These are phyloP conservation scores for Enteromius fasciolatus DNA, from an alignment of 2,797 vertebrate genomes.

Conservation along the genomic window DNA sequence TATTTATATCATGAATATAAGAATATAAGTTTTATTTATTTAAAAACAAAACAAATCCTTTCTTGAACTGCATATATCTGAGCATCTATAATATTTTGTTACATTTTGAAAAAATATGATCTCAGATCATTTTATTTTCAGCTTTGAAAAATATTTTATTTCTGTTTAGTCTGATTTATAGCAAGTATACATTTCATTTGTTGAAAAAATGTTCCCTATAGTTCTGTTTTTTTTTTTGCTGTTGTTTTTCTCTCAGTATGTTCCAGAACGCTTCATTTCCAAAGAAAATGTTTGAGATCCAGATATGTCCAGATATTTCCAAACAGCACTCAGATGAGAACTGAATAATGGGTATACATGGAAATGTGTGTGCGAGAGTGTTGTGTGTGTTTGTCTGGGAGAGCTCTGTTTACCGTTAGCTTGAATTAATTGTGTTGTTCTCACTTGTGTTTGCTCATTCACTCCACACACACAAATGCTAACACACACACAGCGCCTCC, in stretches of 20 bases:
- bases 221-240: background rate
- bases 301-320: constrained; percentile 9
- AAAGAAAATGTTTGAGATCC: constrained; percentile 26
- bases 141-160: background rate
- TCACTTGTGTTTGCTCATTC: constrained; percentile 35
- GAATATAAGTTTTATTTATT: no score
- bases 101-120: background rate
- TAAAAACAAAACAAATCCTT: no score
- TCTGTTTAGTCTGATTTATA: constrained; percentile 9
- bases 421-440: constrained; percentile 38
- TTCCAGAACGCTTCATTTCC: constrained; percentile 6
- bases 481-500: constrained; percentile 25
- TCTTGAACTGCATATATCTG: no score
- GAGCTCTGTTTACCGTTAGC: constrained; percentile 40
- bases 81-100: no score
- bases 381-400: constrained; percentile 58
- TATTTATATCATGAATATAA: no score
- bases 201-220: background rate
- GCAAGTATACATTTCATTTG: background rate
- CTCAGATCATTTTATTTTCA: background rate
- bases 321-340: constrained; percentile 26
- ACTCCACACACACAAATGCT: constrained; percentile 34
- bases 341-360: constrained; percentile 23
- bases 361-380: constrained; percentile 17
- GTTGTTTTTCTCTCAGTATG: background rate